These are phyloP conservation scores for Heterohyrax brucei DNA, from an alignment of 2,797 vertebrate genomes.

Conservation along the genomic window DNA sequence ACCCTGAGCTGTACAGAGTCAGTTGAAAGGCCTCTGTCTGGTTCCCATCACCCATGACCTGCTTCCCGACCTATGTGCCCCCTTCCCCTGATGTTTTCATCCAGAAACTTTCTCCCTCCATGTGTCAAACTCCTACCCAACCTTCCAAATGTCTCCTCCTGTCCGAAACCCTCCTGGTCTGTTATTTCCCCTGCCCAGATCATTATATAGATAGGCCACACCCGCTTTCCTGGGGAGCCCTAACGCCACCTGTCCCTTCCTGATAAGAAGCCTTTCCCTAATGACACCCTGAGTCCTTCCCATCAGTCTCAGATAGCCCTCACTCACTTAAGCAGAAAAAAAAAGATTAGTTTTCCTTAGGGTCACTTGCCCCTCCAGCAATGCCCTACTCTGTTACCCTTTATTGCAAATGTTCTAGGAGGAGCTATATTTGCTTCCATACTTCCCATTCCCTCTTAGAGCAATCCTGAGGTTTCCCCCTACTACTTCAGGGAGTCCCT, in stretches of 20 bases:
- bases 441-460: not conserved
- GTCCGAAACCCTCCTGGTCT: not conserved
- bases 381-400: not conserved
- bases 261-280: not conserved
- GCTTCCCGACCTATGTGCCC: not conserved
- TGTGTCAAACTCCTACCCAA: not conserved
- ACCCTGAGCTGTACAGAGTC: fast-evolving
- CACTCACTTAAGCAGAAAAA: not conserved
- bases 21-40: fast-evolving
- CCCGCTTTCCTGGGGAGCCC: not conserved
- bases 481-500: not conserved
- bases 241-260: not conserved
- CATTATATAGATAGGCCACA: fast-evolving
- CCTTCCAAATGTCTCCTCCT: not conserved
- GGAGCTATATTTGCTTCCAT: not conserved
- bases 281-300: too few relatives aligned
- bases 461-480: fast-evolving
- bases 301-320: not conserved
- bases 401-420: not conserved
- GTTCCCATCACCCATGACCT: not conserved
- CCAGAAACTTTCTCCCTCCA: not conserved
- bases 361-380: fast-evolving
- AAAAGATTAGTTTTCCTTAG: not conserved
- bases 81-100: too few relatives aligned
- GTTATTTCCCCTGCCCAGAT: not conserved